Conservation (phyloP, 2,797 vertebrate genomes). For the Thamnophis elegans region DNA sequence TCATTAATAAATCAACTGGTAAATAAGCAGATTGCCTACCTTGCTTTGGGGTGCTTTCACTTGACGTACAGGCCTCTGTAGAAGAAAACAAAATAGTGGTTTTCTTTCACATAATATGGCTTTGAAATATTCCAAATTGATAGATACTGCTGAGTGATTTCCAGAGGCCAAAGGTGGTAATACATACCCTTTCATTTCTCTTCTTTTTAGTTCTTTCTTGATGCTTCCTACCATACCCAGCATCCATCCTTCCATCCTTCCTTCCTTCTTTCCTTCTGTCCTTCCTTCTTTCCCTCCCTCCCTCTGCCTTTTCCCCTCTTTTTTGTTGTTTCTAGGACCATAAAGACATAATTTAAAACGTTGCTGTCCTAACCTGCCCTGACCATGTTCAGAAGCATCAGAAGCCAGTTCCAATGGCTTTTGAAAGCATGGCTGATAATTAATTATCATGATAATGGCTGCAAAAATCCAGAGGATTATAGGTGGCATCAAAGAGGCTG, state of each 20-base stretch:
- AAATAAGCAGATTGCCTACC: constrained; percentile 66
- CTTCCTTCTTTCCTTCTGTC: background rate
- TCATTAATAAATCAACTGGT: background rate
- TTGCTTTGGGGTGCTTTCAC: constrained; percentile 69
- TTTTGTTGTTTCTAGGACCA: background rate
- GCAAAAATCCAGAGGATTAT: background rate
- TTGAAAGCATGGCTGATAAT: background rate
- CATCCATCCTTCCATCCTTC: background rate
- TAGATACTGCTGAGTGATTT: background rate
- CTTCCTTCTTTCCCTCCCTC: background rate
- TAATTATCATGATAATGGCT: background rate
- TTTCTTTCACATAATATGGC: background rate
- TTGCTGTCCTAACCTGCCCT: background rate
- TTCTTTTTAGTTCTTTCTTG: background rate
- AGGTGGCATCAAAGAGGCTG: background rate
- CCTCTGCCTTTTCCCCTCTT: background rate
- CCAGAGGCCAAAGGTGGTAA: background rate
- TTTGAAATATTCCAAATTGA: background rate
- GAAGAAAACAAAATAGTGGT: constrained; percentile 40
- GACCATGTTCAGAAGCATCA: background rate
- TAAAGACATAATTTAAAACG: background rate
- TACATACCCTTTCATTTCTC: background rate
- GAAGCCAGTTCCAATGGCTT: background rate
- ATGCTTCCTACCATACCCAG: background rate
- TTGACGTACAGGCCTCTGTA: constrained; percentile 76